Evolutionary conservation across 2,797 vertebrate genomes (phyloP), one percentile per base, ranked within the genome.

Genomic region (Melopsittacus undulatus): DNA sequence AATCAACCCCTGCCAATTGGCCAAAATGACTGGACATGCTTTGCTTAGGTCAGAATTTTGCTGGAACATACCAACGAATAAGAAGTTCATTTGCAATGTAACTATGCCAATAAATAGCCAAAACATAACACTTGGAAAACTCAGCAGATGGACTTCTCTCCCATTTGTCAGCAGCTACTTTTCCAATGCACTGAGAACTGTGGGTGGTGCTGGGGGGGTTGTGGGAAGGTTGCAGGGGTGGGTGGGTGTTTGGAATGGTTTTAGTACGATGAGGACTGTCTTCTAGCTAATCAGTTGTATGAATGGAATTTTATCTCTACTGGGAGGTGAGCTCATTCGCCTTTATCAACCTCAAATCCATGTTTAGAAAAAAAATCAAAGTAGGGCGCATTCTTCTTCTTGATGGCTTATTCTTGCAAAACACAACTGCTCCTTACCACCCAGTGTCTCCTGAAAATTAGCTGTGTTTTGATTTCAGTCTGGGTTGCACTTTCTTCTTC

Each of bases 251-350:
- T 77, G 63, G 54, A 83, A 87, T 77, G 87, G 49, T 77, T 92
- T 90, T 70, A 68, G 83, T 92, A 48, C 75, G 74, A 93, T 90
- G 90, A 91, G 49, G 70, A 72, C 83, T 77, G 85, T 89, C 88
- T 92, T 91, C 34, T 88, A 70, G 74, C 92, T 94, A 83, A 90
- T 95, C 86, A 93, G 81, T 95, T 94, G 62, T 92, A 79, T 89
- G 92, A 84, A 42, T 85, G 91, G 92, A 96, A 96, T 97, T 96
- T 97, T 96, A 92, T 97, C 95, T 96, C 92, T 94, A 7, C 95
- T 94, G 92, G 94, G 95, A 95, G 95, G 95, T 95, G 94, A 97
- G 90, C 83, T 97, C 95, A 93, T 95, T 92, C 0, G 17, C 83
- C 61, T 83, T 92, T 92, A 90, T 68, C 23, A 1, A 91, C 90